Evolutionary conservation across 2,113 vertebrate genomes (phyloP), one percentile per base, ranked within the genome.

Genomic region (Peromyscus polionotus): DNA sequence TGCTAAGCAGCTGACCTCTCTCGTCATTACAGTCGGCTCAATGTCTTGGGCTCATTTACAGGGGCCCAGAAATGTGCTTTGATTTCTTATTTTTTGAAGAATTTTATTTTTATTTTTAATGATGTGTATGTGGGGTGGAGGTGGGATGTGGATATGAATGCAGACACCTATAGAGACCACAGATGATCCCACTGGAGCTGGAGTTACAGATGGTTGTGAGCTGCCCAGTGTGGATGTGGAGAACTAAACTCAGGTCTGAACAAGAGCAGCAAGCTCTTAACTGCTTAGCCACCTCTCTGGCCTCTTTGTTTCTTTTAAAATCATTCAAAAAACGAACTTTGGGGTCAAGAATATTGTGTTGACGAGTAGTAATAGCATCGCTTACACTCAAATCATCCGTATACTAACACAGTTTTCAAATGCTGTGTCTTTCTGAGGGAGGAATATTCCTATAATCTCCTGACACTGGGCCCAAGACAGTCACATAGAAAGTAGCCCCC

Each of bases 221-320:
- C 39, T 67, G 39, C 42, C 42, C 61, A 33, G 28, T 5, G 5
- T 48, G 61, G 28, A 13, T 63, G 24, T 33, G 14, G 6, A 61
- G 13, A 42, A 24, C 24, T 12, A 13, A 86, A 67, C 16, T 67
- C 39, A 45, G 61, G 9, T 67, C 61, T 59, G 14, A 45, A n/a
- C 3, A 28, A 63, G 24, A 63, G n/a, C 57, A 63, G 22, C 11
- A 26, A 26, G 81, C 54, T 39, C 54, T 26, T 24, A 61, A n/a
- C 3, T 28, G n/a, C 59, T 65, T 61, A 85, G 59, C 26, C 16
- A 3, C 28, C 61, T 33, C 28, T 86, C 61, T 1, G 4, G 61
- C 1, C 83, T 26, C 28, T 95, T 70, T 6, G 70, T 92, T 90
- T 84, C 77, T 83, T 93, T 93, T 84, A 61, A 93, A n/a, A 63